Evolutionary conservation across 2,888 invertebrate genomes (phyloP).

Genomic region (Drosophila fulvimacula): DNA sequence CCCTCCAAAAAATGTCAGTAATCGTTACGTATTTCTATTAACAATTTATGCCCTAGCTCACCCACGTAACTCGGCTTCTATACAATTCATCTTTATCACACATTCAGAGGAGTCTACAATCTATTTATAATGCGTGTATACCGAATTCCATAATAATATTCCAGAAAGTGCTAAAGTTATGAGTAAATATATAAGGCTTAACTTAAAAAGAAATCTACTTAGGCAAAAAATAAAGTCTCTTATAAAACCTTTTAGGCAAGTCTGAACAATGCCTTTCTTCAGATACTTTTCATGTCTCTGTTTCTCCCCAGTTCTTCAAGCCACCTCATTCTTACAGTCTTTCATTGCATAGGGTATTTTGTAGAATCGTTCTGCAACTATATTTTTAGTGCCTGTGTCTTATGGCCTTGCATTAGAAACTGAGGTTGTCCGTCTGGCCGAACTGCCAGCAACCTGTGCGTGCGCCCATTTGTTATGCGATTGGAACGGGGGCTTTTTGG

Average conservation of each 20-base stretch:
- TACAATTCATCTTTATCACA: neutral
- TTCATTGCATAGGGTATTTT: conserved; percentile 23
- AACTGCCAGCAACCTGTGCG: conserved; percentile 54
- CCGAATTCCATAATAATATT: neutral
- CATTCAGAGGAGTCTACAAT: neutral
- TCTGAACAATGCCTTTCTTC: too few relatives aligned
- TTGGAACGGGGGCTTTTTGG: conserved; percentile 21
- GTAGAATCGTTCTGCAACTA: conserved; percentile 12
- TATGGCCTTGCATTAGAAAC: conserved; percentile 51
- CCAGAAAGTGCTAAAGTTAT: neutral
- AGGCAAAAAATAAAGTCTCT: neutral
- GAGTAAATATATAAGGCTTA: neutral
- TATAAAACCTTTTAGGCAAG: too few relatives aligned
- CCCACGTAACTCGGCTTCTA: neutral
- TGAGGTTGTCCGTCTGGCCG: conserved; percentile 21
- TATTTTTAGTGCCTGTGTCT: conserved; percentile 29
- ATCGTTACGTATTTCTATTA: neutral
- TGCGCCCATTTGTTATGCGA: conserved; percentile 43
- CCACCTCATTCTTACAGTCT: neutral
- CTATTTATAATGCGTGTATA: too few relatives aligned
- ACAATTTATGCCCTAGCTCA: neutral
- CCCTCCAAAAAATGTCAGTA: neutral
- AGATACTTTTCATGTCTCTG: neutral
- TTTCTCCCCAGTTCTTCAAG: neutral
- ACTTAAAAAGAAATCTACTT: too few relatives aligned